Conservation (phyloP, 2,888 invertebrate genomes). For the Callyntrura guangdongensis region DNA sequence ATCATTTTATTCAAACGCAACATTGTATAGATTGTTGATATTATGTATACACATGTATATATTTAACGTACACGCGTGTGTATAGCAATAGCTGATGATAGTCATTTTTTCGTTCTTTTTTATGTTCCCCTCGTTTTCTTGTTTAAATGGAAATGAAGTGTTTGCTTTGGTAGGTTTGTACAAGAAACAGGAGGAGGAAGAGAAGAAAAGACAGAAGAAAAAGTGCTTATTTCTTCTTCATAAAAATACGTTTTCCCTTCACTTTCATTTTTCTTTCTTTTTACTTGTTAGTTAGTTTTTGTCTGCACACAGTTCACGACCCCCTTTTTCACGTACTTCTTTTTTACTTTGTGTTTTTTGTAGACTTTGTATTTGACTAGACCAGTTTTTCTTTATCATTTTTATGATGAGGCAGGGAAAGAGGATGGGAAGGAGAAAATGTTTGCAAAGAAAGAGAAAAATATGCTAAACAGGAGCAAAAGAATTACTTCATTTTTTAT, state of each 20-base stretch:
- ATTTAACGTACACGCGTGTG: no score
- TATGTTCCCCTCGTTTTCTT: constrained; percentile 34
- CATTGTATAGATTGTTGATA: neutral
- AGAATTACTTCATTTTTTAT: constrained; percentile 10
- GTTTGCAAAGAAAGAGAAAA: constrained; percentile 42
- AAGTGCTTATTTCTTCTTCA: neutral
- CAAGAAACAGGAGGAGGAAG: neutral
- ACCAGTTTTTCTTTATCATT: neutral
- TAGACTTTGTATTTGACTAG: neutral
- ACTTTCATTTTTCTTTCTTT: neutral
- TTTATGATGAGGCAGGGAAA: constrained; percentile 46
- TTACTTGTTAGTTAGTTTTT: neutral
- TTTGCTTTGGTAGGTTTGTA: constrained; percentile 64
- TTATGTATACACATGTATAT: neutral
- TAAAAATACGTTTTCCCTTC: neutral
- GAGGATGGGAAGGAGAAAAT: neutral
- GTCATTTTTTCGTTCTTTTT: neutral
- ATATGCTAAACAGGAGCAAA: constrained; percentile 41
- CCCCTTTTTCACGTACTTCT: neutral
- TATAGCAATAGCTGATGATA: no score
- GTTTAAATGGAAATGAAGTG: constrained; percentile 74
- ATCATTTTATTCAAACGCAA: constrained; percentile 59
- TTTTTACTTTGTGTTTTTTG: neutral
- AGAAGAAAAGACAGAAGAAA: neutral
- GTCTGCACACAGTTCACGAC: neutral